A percentile compares a stretch with the other conserved stretches of the same genome.
Evolutionary conservation across 2,888 invertebrate species (phyloP).

Genomic region (Euspilapteryx auroguttella): DNA sequence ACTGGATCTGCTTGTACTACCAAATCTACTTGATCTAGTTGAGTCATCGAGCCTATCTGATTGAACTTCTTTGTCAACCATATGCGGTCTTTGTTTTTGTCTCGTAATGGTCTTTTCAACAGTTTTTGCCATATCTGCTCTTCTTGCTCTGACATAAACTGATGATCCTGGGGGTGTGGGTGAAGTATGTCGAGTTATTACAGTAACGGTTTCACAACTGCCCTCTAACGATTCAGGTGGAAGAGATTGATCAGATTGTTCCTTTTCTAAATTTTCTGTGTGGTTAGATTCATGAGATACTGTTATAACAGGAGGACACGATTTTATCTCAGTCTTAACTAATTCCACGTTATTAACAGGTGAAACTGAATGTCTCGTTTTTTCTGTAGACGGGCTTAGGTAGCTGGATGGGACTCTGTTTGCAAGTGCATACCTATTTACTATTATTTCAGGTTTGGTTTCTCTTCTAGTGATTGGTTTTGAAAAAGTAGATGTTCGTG

Average conservation of each 20-base stretch:
- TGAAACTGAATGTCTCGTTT: slow-evolving; percentile 29
- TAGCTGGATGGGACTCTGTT: slow-evolving; percentile 43
- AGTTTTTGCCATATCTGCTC: slow-evolving; percentile 73
- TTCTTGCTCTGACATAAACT: slow-evolving; percentile 63
- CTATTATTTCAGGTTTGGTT: slow-evolving; percentile 18
- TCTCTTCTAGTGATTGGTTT: slow-evolving; percentile 28
- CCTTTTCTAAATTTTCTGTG: too few species aligned
- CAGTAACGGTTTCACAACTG: slow-evolving; percentile 62
- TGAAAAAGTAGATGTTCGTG: slow-evolving; percentile 27
- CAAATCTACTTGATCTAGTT: slow-evolving; percentile 66
- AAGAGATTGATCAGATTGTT: too few species aligned
- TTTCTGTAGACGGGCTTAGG: slow-evolving; percentile 37
- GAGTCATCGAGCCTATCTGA: slow-evolving; percentile 72
- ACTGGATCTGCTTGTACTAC: slow-evolving; percentile 58
- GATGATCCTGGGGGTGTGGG: slow-evolving; percentile 73
- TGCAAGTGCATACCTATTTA: slow-evolving; percentile 41
- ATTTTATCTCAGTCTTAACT: slow-evolving; percentile 19
- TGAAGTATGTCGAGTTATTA: slow-evolving; percentile 77
- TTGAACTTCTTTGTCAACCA: slow-evolving; percentile 72
- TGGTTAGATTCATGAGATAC: too few species aligned
- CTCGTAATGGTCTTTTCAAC: slow-evolving; percentile 70
- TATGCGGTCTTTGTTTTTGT: slow-evolving; percentile 56
- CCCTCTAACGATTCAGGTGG: too few species aligned
- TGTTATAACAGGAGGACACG: slow-evolving; percentile 17
- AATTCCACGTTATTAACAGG: slow-evolving; percentile 27